Percentiles rank a stretch among this genome's conserved stretches.
phyloP scores from a whole-genome alignment of 2,888 invertebrate species.

The Apamea monoglypha region DNA sequence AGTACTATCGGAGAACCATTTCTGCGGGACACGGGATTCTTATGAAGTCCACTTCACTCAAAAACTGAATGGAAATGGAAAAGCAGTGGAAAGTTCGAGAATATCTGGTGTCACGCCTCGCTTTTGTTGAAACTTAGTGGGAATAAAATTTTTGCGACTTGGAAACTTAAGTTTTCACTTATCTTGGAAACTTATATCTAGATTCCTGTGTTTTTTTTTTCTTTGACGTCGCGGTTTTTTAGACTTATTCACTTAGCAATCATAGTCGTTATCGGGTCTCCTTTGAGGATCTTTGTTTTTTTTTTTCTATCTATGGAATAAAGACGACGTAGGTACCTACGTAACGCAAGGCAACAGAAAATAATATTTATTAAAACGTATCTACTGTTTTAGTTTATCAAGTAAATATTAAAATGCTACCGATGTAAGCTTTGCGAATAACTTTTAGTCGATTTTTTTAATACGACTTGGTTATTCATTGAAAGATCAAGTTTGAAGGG shows the following conservation, averaged over 20 bases:
- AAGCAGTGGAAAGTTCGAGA: slow-evolving; percentile 41
- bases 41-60: slow-evolving; percentile 59
- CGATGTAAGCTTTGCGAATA: neutral
- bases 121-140: slow-evolving; percentile 46
- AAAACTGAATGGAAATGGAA: slow-evolving; percentile 53
- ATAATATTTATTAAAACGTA: neutral
- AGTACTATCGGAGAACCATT: slow-evolving; percentile 54
- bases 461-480: neutral
- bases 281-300: neutral
- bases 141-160: slow-evolving; percentile 39
- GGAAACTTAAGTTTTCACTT: slow-evolving; percentile 24
- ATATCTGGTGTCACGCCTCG: slow-evolving; percentile 50
- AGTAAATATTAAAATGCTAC: neutral
- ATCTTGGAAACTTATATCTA: slow-evolving; percentile 21
- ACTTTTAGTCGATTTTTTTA: neutral
- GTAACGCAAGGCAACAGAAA: no score
- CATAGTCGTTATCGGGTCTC: neutral
- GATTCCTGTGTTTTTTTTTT: slow-evolving; percentile 7
- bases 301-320: neutral
- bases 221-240: neutral
- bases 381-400: neutral
- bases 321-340: neutral
- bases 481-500: neutral
- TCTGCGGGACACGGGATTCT: slow-evolving; percentile 53
- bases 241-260: neutral